Percentiles rank a stretch among this genome's conserved stretches.
These are phyloP conservation scores for Dasyprocta punctata DNA, from an alignment of 2,113 vertebrate species.

Conservation along the genomic window DNA sequence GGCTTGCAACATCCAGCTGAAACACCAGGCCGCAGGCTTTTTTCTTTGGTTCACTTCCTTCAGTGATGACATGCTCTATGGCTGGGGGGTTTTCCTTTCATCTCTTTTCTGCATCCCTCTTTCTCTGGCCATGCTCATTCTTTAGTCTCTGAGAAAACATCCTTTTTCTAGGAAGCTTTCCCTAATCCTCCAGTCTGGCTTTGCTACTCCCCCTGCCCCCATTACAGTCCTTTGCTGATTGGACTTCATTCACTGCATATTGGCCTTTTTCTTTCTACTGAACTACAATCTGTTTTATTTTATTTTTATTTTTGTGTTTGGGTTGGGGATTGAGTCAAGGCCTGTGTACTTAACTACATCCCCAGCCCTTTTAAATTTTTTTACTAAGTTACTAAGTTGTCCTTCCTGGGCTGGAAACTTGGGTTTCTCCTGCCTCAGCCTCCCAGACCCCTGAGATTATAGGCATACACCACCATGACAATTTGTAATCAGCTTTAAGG, in stretches of 20 bases:
- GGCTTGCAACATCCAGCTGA: background rate
- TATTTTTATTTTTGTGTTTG: background rate
- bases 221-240: background rate
- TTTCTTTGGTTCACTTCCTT: background rate
- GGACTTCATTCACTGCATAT: background rate
- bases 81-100: background rate
- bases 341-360: background rate
- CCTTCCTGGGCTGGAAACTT: background rate
- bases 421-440: background rate
- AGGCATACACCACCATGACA: background rate
- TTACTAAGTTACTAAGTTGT: background rate
- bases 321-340: background rate
- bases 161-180: constrained; percentile 1
- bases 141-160: background rate
- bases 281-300: background rate
- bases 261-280: background rate
- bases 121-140: background rate
- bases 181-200: background rate
- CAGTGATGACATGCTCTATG: background rate
- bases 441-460: background rate
- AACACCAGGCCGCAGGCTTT: background rate
- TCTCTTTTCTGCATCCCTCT: background rate
- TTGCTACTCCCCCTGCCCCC: background rate
- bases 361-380: background rate
- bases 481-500: background rate